Evolutionary conservation across 2,888 invertebrate genomes (phyloP), one percentile per base, ranked within the genome.

Genomic region (Luperina testacea): DNA sequence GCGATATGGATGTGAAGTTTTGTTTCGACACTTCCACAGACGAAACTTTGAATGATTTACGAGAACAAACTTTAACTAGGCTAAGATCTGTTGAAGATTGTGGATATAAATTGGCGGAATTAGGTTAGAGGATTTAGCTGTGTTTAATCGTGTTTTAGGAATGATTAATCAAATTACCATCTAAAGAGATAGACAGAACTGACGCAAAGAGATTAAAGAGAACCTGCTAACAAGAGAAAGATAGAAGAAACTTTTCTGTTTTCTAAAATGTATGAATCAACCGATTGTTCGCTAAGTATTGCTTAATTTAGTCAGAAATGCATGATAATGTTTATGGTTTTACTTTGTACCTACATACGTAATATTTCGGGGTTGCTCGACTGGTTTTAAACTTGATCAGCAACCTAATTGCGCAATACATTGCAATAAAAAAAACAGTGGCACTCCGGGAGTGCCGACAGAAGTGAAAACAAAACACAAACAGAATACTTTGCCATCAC

Each of bases 41-140:
- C 91, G 90, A 90, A 92, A 92, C 90, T 91, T 87, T 83, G 87
- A 90, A 86, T 93, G 93, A 94, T 94, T 92, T 94, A 87, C 89
- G 83, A 85, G 85, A 90, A 88, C 81, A 78, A 69, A 74, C 75
- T 85, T 72, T 42, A 76, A 87, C 78, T 81, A 80, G 77, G 72
- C 75, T 42, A 71, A 79, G 82, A 84, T 84, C 80, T 82, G 79
- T 42, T 53, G 51, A 65, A 85, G 74, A 77, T 87, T 81, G 59
- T 65, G 57, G 75, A 42, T 24, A 32, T 27, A 67, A 57, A 76
- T 76, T 67, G 65, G 3, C 24, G 68, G 38, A 72, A 83, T 83
- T 75, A 61, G 74, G 68, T 51, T 74, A 68, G 15, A n/a, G 61
- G 61, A 64, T 73, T 61, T 51, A 71, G 76, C 32, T 72, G 53